Evolutionary conservation across 2,888 invertebrate genomes (phyloP), one percentile per base, ranked within the genome.

Genomic region (Chrysolina haemoptera): DNA sequence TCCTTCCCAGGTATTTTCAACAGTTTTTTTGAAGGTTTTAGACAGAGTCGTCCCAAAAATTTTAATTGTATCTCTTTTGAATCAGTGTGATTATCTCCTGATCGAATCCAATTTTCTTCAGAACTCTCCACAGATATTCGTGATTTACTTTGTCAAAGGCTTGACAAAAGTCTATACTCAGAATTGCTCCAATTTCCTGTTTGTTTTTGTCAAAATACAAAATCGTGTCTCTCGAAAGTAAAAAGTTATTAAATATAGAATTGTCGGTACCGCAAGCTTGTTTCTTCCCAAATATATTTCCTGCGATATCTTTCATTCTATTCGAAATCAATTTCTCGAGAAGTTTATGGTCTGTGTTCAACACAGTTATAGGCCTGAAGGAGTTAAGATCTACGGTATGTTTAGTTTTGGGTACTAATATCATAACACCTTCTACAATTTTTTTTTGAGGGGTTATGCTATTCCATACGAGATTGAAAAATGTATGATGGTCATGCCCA

Each of bases 331-430:
- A n/a, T 16, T 64, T 64, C 11, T 20, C 16, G 8, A 64, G 27
- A n/a, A 64, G 11, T 43, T 64, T 64, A 18, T 64, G 18, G n/a
- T 64, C 64, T 9, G 64, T 43, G 22, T 64, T 64, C 18, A 41
- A 43, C 5, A 62, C 16, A n/a, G 62, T n/a, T 35, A 62, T 62
- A 1, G 62, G 35, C n/a, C 62, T 62, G 35, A 27, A 62, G 8
- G 0, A 1, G 5, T 62, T 22, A 9, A 62, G 12, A n/a, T 27
- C n/a, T 5, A 22, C 16, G 5, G 62, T 10, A 35, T 22, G 16
- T 62, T 62, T 43, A 8, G 35, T 35, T 35, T 35, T 35, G 8
- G 35, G 35, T 35, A 35, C 8, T 8, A 35, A 35, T 6, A 35
- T 6, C 35, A 35, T 35, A 35, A 35, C 35, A 3, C 6, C 35